These are phyloP conservation scores for Drosophila stalkeri DNA, from an alignment of 2,888 invertebrate genomes.

Conservation along the genomic window DNA sequence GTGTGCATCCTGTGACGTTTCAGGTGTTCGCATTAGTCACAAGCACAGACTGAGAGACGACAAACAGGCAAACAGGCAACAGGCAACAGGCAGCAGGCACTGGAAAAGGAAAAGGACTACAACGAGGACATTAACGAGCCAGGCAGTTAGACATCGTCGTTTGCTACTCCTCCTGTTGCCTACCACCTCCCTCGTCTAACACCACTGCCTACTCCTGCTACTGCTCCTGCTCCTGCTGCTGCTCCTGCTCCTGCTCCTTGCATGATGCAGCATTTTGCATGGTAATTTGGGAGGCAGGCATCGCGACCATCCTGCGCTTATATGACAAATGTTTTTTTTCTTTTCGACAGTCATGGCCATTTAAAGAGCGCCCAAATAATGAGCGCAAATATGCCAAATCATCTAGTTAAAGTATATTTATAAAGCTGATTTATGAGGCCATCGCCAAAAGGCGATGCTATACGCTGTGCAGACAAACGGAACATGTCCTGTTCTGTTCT, in stretches of 20 bases:
- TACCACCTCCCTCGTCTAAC: background rate
- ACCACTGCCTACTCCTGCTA: conserved; percentile 15
- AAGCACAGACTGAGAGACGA: conserved; percentile 53
- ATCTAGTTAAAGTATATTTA: conserved; percentile 63
- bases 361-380: conserved; percentile 58
- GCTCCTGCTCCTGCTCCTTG: conserved; percentile 28
- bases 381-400: conserved; percentile 55
- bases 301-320: conserved; percentile 24
- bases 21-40: conserved; percentile 79
- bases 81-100: conserved; percentile 40
- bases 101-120: conserved; percentile 45
- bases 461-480: conserved; percentile 12
- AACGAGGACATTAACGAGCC: conserved; percentile 76
- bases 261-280: conserved; percentile 72
- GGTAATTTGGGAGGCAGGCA: conserved; percentile 57
- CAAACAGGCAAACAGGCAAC: conserved; percentile 32
- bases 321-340: conserved; percentile 72
- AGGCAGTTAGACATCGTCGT: conserved; percentile 70
- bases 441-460: conserved; percentile 6
- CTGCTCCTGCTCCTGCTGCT: conserved; percentile 13
- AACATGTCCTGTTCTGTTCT: conserved; percentile 21
- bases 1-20: conserved; percentile 75
- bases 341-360: conserved; percentile 68
- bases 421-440: conserved; percentile 54
- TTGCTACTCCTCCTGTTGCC: background rate